Evolutionary conservation across 2,797 vertebrate species (phyloP), one percentile per base, ranked within the genome.

Genomic region (Sphenodon punctatus): DNA sequence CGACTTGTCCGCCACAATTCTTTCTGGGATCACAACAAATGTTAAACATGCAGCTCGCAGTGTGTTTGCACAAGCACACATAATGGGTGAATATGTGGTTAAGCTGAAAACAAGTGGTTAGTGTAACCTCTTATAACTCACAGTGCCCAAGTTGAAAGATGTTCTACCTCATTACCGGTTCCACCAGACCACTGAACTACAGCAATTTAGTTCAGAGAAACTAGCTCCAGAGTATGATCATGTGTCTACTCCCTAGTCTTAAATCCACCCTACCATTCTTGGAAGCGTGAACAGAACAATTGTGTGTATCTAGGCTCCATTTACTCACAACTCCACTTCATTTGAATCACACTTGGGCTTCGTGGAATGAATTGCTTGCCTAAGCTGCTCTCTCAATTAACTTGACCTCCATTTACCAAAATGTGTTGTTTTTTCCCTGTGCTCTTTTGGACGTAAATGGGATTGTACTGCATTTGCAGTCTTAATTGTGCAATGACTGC

Each of bases 351-450:
- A 67, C 3, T 82, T 77, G 58, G 5, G n/a, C 78, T 77, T 58
- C 72, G 45, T 38, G 77, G 58, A 58, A 39, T 22, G 58, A 90
- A 34, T 69, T 74, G 48, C 48, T 8, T 19, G 53, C 58, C 76
- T 69, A 25, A 82, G 64, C 69, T 86, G 41, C 60, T 82, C 13
- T 6, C 34, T 8, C 51, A 39, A 84, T 89, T 87, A 78, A 43
- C n/a, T 84, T 90, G 88, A 86, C 84, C 80, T 88, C 88, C 38
- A 53, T 66, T 90, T 82, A 76, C 39, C 61, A 25, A 65, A 69
- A 65, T 0, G 0, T 1, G 1, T n/a, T n/a, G n/a, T n/a, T n/a
- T 61, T 88, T 87, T 74, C 63, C 30, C 65, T 34, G 43, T 51
- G 13, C 30, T 61, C 80, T 65, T 84, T 69, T 55, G 7, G 20